Evolutionary conservation across 2,888 invertebrate genomes (phyloP).

Genomic region (Nomada goodeniana): DNA sequence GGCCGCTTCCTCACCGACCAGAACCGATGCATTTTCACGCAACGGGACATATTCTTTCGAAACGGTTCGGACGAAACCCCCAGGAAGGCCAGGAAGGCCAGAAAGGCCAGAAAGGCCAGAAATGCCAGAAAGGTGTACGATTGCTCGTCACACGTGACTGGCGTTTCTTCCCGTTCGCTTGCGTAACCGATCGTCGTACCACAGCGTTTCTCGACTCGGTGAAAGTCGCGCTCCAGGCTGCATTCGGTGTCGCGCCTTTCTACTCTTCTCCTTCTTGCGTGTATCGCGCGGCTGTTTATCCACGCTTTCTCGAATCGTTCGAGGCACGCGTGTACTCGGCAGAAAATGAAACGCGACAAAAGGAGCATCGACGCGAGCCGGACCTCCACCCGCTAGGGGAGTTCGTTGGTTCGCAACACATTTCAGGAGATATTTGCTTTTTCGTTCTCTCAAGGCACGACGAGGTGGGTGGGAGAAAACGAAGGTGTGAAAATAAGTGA

Average conservation of each 20-base stretch:
- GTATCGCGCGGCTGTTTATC: neutral
- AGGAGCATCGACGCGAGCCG: no score
- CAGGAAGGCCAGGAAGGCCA: no score
- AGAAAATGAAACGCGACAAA: no score
- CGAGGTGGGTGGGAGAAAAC: no score
- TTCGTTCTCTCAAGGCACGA: no score
- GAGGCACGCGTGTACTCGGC: neutral
- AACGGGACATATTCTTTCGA: neutral
- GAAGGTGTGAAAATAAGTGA: neutral
- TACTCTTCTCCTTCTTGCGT: conserved; percentile 25
- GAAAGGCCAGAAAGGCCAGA: no score
- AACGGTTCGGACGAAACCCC: neutral
- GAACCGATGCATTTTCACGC: neutral
- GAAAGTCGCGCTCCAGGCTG: conserved; percentile 60
- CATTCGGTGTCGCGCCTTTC: conserved; percentile 41
- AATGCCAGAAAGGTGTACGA: neutral
- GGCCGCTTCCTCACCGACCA: no score
- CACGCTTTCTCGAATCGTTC: conserved; percentile 30
- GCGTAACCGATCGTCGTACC: conserved; percentile 57
- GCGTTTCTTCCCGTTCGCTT: conserved; percentile 51
- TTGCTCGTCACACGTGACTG: conserved; percentile 30
- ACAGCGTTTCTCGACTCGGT: conserved; percentile 56
- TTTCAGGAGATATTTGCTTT: no score
- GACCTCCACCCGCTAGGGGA: no score
- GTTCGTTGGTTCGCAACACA: no score